A percentile compares a stretch with the other conserved stretches of the same genome.
These are phyloP conservation scores for Lordiphosa fenestrarum DNA, from an alignment of 2,888 invertebrate genomes.

Conservation along the genomic window DNA sequence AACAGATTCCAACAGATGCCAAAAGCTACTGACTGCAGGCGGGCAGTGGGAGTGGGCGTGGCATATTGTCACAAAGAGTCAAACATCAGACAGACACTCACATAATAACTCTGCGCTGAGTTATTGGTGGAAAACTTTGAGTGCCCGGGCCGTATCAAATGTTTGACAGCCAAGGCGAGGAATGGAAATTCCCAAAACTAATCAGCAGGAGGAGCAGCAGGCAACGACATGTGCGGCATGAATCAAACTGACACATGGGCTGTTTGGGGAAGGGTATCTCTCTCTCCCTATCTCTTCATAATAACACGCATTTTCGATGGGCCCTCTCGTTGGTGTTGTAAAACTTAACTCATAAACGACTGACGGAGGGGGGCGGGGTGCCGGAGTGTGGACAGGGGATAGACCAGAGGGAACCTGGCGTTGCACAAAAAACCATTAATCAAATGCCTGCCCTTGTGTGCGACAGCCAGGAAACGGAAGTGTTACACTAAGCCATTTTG, in stretches of 20 bases:
- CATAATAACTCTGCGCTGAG: neutral
- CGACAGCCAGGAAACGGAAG: constrained; percentile 57
- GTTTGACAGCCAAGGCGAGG: constrained; percentile 38
- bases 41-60: too few species aligned
- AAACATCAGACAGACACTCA: too few species aligned
- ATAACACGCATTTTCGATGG: constrained; percentile 57
- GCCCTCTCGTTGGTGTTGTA: constrained; percentile 37
- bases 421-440: constrained; percentile 63
- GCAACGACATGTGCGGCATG: constrained; percentile 40
- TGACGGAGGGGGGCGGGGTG: neutral
- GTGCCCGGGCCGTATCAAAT: constrained; percentile 31
- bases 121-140: constrained; percentile 9
- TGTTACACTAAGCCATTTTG: constrained; percentile 67
- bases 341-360: constrained; percentile 59
- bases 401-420: constrained; percentile 2
- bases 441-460: constrained; percentile 43
- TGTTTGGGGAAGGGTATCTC: neutral
- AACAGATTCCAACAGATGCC: too few species aligned
- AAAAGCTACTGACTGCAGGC: too few species aligned
- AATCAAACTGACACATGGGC: constrained; percentile 28
- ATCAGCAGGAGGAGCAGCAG: constrained; percentile 64
- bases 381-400: neutral
- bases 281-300: constrained; percentile 9
- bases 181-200: constrained; percentile 64
- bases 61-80: too few species aligned